Evolutionary conservation across 1,140 invertebrate species (phyloP).

Genomic region (Pectinophora gossypiella): DNA sequence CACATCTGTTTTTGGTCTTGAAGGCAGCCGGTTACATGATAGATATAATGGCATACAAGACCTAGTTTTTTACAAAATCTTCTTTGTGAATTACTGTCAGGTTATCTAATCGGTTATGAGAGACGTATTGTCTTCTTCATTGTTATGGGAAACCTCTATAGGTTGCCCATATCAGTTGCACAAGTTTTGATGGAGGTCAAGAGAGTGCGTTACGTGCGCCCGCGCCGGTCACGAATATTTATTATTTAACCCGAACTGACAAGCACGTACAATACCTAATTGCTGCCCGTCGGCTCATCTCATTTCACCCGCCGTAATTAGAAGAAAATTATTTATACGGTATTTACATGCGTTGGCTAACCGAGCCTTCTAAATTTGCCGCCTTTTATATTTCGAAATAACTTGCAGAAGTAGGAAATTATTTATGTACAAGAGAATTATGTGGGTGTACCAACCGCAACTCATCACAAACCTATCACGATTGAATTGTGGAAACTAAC

Average conservation of each 20-base stretch:
- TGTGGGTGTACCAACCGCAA: constrained; percentile 21
- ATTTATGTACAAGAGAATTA: not conserved
- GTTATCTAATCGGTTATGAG: not conserved
- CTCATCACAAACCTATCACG: constrained; percentile 42
- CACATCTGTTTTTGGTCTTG: no score
- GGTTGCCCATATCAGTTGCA: constrained; percentile 22
- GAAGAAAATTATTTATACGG: constrained; percentile 10
- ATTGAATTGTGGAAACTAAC: constrained; percentile 19
- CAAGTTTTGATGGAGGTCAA: constrained; percentile 40
- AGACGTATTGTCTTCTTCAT: not conserved
- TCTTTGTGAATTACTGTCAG: not conserved
- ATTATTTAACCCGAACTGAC: no score
- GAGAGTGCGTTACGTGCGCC: constrained; percentile 35
- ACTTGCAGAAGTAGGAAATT: not conserved
- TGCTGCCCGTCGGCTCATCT: constrained; percentile 25
- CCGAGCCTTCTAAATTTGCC: not conserved
- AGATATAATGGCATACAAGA: not conserved
- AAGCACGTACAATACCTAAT: constrained; percentile 31
- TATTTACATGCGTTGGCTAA: not conserved
- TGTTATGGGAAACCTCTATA: not conserved
- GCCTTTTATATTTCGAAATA: not conserved
- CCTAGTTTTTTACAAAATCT: not conserved
- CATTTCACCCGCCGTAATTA: constrained; percentile 24
- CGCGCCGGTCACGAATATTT: no score
- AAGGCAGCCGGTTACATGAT: no score